Base-by-base conservation (phyloP, 2,888 invertebrate species). In the Acanthacorydalis orientalis region DNA sequence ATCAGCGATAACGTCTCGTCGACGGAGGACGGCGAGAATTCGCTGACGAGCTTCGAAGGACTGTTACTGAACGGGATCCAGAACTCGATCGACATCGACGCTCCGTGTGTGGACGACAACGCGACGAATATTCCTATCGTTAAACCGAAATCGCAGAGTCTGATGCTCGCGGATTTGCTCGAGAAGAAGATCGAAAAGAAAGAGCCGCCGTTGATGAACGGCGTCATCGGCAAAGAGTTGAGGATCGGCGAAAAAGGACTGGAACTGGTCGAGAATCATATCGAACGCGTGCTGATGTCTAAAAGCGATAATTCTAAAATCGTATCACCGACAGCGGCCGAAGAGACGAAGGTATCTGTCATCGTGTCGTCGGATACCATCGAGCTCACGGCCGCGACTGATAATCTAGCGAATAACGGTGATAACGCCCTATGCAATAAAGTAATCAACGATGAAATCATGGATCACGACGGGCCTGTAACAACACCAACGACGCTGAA, bases 111-210 rank as follows among this genome's bases (percentile, higher is more conserved):
- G 51, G 77, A 77, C 34, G 74, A 77, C 43, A 60, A 61, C 7
- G 68, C 67, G 2, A 65, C 65, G 51, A 74, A 75, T 59, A 72
- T 67, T 54, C 64, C 62, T 41, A 53, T 61, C 44, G 60, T 56
- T 53, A 52, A 49, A 50, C 54, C 53, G 12, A 60, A 64, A 59
- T 81, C 82, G 57, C 84, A 85, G 64, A 71, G 70, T 0, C 55
- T 75, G 44, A 84, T 88, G 81, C 68, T 89, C 42, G 87, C 87
- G 0, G 88, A 89, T 61, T 65, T 89, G 45, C 67, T 90, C 4
- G 89, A 90, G 60, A 80, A 85, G 57, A 86, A 85, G 61, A 70
- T 76, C 10, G 75, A 76, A 8, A 47, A 47, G 43, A 75, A 74
- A 49, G 75, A 75, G 47, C 69, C 72, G 1, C 64, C 67, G 2